These are phyloP conservation scores for Scaptodrosophila lebanonensis DNA, from an alignment of 1,140 invertebrate species.

Conservation along the genomic window DNA sequence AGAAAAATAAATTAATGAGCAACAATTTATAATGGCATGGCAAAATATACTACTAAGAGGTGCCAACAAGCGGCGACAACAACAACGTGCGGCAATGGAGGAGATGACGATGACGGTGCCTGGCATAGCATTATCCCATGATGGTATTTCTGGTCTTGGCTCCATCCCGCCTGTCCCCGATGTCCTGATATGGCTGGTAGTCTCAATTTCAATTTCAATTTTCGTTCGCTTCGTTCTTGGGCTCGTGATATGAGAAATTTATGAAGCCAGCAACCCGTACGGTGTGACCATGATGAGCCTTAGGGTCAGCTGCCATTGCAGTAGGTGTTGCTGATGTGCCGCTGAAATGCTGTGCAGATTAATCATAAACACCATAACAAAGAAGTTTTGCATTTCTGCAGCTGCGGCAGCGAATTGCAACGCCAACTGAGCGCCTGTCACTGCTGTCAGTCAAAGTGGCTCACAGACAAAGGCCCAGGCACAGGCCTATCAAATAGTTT, in stretches of 20 bases:
- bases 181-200: background rate
- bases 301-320: conserved; percentile 8
- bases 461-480: conserved; percentile 18
- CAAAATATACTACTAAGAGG: no score
- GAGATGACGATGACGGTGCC: no score
- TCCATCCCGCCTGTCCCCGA: no score
- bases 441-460: conserved; percentile 50
- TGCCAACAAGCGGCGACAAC: no score
- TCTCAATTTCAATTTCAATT: conserved; percentile 12
- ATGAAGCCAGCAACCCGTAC: no score
- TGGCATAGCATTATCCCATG: no score
- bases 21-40: no score
- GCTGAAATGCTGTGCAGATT: conserved; percentile 52
- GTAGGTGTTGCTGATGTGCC: conserved; percentile 55
- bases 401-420: conserved; percentile 26
- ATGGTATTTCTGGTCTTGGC: no score
- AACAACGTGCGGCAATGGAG: no score
- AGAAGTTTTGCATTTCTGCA: conserved; percentile 43
- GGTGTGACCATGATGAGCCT: background rate
- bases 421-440: conserved; percentile 33
- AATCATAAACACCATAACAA: conserved; percentile 57
- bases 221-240: conserved; percentile 13
- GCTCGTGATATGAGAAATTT: conserved; percentile 5
- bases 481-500: conserved; percentile 43
- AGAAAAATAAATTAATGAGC: no score